Evolutionary conservation across 1,140 invertebrate species (phyloP).

Genomic region (Trissolcus basalis): DNA sequence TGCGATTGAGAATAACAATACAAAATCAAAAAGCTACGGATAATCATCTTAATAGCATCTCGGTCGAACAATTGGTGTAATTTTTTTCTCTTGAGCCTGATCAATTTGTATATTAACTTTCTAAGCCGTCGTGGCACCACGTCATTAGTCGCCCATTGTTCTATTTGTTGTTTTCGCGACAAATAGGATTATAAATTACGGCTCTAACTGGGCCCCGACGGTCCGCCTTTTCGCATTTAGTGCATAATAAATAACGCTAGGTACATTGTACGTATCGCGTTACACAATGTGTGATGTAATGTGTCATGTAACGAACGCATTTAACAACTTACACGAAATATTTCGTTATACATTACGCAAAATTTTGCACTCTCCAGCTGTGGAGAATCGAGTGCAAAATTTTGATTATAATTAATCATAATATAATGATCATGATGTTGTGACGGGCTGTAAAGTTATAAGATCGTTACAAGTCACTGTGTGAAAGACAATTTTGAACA

Average conservation of each 20-base stretch:
- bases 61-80: conserved; percentile 11
- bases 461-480: too few species aligned
- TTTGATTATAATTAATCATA: too few species aligned
- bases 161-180: conserved; percentile 30
- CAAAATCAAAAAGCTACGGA: neutral
- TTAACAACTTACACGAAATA: conserved; percentile 41
- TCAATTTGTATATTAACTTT: conserved; percentile 24
- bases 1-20: neutral
- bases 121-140: conserved; percentile 2
- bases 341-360: conserved; percentile 18
- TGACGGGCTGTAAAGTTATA: too few species aligned
- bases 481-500: too few species aligned
- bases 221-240: conserved; percentile 44
- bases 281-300: conserved; percentile 49
- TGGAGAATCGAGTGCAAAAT: too few species aligned
- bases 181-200: conserved; percentile 47
- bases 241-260: conserved; percentile 45
- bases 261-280: conserved; percentile 40
- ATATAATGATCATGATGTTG: too few species aligned
- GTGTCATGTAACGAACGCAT: conserved; percentile 46
- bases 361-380: neutral
- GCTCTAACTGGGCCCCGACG: conserved; percentile 24
- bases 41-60: conserved; percentile 23
- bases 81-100: conserved; percentile 10
- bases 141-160: conserved; percentile 33